phyloP scores from a whole-genome alignment of 2,888 invertebrate genomes.

The Phyllotreta striolata region DNA sequence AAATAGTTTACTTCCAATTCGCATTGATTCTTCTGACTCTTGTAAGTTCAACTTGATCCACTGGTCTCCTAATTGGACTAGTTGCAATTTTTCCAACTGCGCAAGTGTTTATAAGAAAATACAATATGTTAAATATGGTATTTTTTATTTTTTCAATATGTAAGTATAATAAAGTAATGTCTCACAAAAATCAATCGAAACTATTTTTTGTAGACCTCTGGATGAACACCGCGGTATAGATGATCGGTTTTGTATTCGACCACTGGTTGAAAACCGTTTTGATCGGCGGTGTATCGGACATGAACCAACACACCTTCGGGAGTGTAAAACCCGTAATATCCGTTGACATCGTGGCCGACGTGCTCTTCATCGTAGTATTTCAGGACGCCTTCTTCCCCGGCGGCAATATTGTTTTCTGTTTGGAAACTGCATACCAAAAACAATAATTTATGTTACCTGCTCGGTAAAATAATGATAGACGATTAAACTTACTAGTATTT shows the following conservation, averaged over 20 bases:
- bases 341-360: constrained; percentile 51
- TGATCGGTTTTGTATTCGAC: constrained; percentile 40
- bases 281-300: constrained; percentile 51
- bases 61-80: too few relatives aligned
- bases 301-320: constrained; percentile 49
- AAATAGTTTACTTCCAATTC: neutral
- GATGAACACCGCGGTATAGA: constrained; percentile 51
- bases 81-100: too few relatives aligned
- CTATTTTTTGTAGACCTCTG: constrained; percentile 39
- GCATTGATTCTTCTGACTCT: too few relatives aligned
- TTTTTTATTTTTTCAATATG: too few relatives aligned
- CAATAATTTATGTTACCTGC: too few relatives aligned
- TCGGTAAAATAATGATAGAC: too few relatives aligned
- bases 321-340: constrained; percentile 57
- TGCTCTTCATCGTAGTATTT: constrained; percentile 50
- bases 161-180: too few relatives aligned
- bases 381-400: constrained; percentile 66
- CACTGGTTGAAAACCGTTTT: constrained; percentile 52
- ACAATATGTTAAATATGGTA: too few relatives aligned
- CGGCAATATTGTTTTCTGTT: constrained; percentile 69
- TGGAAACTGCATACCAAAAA: constrained; percentile 55
- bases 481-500: too few relatives aligned
- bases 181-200: too few relatives aligned
- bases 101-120: too few relatives aligned
- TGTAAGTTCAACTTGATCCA: too few relatives aligned